Percentiles rank a stretch among this genome's conserved stretches.
Conservation (phyloP, 2,888 invertebrate genomes). For the Octonoba sinensis region DNA sequence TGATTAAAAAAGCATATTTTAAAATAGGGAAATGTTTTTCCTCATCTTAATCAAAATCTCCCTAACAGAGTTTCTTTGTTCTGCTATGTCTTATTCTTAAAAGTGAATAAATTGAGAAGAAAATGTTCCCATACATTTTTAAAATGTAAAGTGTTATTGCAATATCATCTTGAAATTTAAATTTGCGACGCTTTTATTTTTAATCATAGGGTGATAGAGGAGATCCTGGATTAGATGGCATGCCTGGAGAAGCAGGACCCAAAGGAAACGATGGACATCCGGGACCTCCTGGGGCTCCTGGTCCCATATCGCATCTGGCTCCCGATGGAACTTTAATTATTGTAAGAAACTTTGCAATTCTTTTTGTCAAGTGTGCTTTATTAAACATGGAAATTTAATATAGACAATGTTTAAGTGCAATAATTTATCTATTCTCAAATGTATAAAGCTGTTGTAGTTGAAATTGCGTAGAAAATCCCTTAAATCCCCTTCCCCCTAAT, state of each 20-base stretch:
- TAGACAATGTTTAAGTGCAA: no score
- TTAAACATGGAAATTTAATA: no score
- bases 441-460: not conserved
- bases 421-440: no score
- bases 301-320: slow-evolving; percentile 82
- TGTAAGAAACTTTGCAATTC: slow-evolving; percentile 12
- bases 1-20: no score
- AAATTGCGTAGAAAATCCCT: not conserved
- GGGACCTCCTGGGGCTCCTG: slow-evolving; percentile 80
- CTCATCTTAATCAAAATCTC: no score
- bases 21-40: no score
- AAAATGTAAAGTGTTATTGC: not conserved
- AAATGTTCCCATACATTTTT: no score
- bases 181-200: not conserved
- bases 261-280: slow-evolving; percentile 77
- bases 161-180: not conserved
- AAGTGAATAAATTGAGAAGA: no score
- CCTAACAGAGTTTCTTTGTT: no score
- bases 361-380: not conserved
- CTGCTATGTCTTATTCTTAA: no score
- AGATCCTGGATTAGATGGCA: slow-evolving; percentile 68
- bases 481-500: no score
- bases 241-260: slow-evolving; percentile 65
- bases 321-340: slow-evolving; percentile 70
- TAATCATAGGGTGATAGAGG: slow-evolving; percentile 71